Conservation (phyloP, 1,140 invertebrate species). For the Zophobas morio region DNA sequence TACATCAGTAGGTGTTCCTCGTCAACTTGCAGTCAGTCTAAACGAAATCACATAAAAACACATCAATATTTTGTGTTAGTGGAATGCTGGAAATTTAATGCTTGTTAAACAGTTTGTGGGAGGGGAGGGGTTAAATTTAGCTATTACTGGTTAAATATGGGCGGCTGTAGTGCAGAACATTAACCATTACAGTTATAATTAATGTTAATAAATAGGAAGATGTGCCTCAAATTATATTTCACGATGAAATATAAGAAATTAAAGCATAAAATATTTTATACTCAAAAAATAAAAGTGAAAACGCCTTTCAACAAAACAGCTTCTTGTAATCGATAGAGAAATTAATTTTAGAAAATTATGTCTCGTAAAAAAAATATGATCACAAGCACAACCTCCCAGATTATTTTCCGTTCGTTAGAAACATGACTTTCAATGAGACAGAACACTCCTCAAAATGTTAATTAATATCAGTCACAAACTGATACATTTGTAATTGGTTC, state of each 20-base stretch:
- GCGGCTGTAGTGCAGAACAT: slow-evolving; percentile 38
- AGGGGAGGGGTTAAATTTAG: slow-evolving; percentile 22
- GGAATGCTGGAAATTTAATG: slow-evolving; percentile 46
- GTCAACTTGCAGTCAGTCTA: slow-evolving; percentile 53
- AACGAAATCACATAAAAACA: slow-evolving; percentile 38
- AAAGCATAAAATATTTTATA: no score
- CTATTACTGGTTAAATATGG: slow-evolving; percentile 35
- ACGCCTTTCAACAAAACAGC: background rate
- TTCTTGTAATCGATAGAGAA: no score
- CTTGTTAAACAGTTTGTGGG: slow-evolving; percentile 32
- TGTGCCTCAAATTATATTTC: slow-evolving; percentile 1
- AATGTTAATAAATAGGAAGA: slow-evolving; percentile 30
- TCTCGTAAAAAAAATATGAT: no score
- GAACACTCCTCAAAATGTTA: no score
- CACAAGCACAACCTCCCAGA: no score
- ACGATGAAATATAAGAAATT: no score
- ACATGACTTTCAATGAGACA: no score
- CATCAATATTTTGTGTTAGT: slow-evolving; percentile 24
- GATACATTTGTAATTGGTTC: no score
- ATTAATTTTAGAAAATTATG: no score
- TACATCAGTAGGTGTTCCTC: slow-evolving; percentile 44
- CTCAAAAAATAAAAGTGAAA: no score
- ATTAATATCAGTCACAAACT: no score
- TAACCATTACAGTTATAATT: slow-evolving; percentile 26
- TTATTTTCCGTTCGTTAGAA: no score